A percentile compares a stretch with the other conserved stretches of the same genome.
Conservation (phyloP, 2,888 invertebrate species). For the Dorcus hopei region DNA sequence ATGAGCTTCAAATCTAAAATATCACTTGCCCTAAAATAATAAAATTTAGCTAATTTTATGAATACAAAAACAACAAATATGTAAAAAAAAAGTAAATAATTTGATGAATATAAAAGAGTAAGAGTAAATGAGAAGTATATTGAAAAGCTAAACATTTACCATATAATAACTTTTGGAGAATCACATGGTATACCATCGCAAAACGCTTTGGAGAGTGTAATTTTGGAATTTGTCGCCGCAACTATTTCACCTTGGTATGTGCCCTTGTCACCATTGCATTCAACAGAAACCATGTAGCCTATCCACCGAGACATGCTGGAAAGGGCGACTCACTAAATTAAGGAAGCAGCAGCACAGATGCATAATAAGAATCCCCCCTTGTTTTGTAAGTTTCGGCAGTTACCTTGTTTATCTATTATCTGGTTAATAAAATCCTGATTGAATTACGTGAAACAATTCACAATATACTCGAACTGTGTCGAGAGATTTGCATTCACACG, state of each 20-base stretch:
- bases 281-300: constrained; percentile 81
- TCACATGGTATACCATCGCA: constrained; percentile 73
- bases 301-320: constrained; percentile 60
- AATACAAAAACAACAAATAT: no score
- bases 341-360: no score
- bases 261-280: constrained; percentile 73
- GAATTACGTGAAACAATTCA: no score
- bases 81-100: not conserved
- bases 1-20: constrained; percentile 76
- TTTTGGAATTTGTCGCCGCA: constrained; percentile 65
- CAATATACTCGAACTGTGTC: no score
- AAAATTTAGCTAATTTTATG: not conserved
- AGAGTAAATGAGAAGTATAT: not conserved
- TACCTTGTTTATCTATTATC: no score
- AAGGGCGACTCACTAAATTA: not conserved
- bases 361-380: no score
- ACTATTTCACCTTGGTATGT: constrained; percentile 79
- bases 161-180: constrained; percentile 58
- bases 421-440: no score
- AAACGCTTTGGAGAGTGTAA: constrained; percentile 77
- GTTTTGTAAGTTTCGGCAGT: no score
- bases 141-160: constrained; percentile 47
- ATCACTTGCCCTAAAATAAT: constrained; percentile 60
- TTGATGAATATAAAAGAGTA: not conserved
- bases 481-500: no score